Evolutionary conservation across 2,888 invertebrate species (phyloP), one percentile per base, ranked within the genome.

Genomic region (Apoda limacodes): DNA sequence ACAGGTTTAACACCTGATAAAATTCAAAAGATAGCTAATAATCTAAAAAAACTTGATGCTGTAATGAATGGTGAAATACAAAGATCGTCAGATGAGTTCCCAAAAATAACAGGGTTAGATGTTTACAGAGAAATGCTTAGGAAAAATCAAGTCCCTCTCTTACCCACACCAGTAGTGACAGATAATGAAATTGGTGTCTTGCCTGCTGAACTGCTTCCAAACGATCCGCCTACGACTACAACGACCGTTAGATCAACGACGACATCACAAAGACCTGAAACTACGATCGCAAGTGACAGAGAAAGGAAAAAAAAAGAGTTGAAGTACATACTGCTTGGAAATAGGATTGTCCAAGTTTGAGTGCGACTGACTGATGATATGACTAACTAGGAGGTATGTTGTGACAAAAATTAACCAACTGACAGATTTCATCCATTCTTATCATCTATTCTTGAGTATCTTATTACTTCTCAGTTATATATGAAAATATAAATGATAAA

Each of bases 301-400:
- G 48, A 46, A 24, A 67, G 72, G 43, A 52, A 55, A 41, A 58
- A 53, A 55, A 75, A 71, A 57, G 78, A 76, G 45, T 52, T 66
- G 44, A 75, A 69, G 53, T 81, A 61, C 53, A 64, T 68, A 50
- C 67, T 82, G 10, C 69, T 76, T 38, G 81, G 81, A 43, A 80
- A 81, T 70, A 75, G 54, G 64, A 81, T 81, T 45, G 60, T 81
- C 48, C 61, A 69, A 66, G 70, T 74, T 56, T 75, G 75, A 78
- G 51, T 48, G 48, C 46, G 50, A 60, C 55, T 69, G 65, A 69
- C 64, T 46, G 29, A 52, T 61, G 59, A 59, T 59, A 57, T 58
- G 30, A 56, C 52, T 54, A 47, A 49, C 45, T 31, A 30, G 30
- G 48, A 48, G 51, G 49, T 50, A 50, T 44, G 52, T 52, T 42